Evolutionary conservation across 2,888 invertebrate genomes (phyloP).

Genomic region (Netelia fuscicornis): DNA sequence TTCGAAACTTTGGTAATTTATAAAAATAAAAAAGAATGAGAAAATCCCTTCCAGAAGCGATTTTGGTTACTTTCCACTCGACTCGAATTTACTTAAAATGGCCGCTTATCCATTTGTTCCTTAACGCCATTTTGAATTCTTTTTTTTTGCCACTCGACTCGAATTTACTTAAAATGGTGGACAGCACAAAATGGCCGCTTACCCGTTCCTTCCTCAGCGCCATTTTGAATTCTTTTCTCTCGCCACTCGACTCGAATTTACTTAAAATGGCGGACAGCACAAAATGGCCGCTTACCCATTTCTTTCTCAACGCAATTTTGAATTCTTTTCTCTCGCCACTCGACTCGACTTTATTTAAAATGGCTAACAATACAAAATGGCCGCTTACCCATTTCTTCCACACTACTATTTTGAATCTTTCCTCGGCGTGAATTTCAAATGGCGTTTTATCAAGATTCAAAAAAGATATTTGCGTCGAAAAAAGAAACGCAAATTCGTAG

Average conservation of each 20-base stretch:
- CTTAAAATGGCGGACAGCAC: not conserved
- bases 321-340: not conserved
- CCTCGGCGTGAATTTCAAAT: not conserved
- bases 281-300: not conserved
- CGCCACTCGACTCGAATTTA: not conserved
- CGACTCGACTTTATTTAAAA: not conserved
- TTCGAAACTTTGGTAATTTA: no score
- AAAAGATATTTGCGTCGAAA: not conserved
- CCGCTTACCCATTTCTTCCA: not conserved
- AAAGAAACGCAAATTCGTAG: not conserved
- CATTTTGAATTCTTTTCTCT: not conserved
- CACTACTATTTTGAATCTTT: no score
- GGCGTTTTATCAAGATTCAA: not conserved
- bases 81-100: not conserved
- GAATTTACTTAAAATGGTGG: not conserved
- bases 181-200: not conserved
- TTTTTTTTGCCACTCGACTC: not conserved
- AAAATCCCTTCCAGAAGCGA: not conserved
- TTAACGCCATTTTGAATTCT: no score
- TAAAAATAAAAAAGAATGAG: not conserved
- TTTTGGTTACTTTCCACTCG: not conserved
- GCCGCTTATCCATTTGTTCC: no score
- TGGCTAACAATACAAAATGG: not conserved
- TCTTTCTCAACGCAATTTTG: not conserved
- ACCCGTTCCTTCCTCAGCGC: not conserved